A percentile compares a stretch with the other conserved stretches of the same genome.
Conservation (phyloP, 2,888 invertebrate genomes). For the Drosophila nr. perissopoda region DNA sequence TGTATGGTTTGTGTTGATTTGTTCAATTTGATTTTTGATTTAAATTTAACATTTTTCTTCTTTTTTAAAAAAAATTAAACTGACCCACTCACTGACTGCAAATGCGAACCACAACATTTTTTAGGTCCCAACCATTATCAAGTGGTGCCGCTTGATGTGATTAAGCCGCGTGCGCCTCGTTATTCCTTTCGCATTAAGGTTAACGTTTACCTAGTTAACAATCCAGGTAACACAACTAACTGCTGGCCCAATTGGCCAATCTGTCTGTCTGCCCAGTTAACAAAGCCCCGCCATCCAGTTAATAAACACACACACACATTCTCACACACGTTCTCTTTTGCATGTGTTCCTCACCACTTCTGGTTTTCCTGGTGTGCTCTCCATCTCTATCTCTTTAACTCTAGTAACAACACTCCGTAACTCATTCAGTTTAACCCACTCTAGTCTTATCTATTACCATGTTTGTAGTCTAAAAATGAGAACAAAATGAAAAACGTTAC, state of each 20-base stretch:
- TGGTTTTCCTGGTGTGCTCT: conserved; percentile 1
- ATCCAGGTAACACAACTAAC: conserved; percentile 84
- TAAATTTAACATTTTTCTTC: conserved; percentile 61
- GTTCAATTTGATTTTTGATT: conserved; percentile 23
- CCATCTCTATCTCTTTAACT: conserved; percentile 3
- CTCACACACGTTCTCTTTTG: conserved; percentile 18
- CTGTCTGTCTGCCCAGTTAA: conserved; percentile 29
- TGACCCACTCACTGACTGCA: conserved; percentile 24
- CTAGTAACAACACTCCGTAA: conserved; percentile 13
- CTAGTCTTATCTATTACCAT: conserved; percentile 29
- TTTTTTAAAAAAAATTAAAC: conserved; percentile 26
- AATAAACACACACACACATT: neutral
- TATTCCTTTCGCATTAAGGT: conserved; percentile 84
- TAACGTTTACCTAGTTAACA: conserved; percentile 81
- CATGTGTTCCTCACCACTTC: conserved; percentile 30
- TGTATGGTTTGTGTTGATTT: conserved; percentile 38
- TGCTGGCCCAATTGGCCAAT: conserved; percentile 33
- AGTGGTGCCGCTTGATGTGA: conserved; percentile 87
- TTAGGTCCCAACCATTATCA: conserved; percentile 85
- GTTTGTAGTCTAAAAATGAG: conserved; percentile 50
- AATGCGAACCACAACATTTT: conserved; percentile 23
- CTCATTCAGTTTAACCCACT: conserved; percentile 24
- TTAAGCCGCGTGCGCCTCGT: conserved; percentile 84
- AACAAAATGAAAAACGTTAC: conserved; percentile 26
- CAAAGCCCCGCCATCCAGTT: conserved; percentile 13